phyloP scores from a whole-genome alignment of 2,888 invertebrate genomes.

The Malacosoma neustria region DNA sequence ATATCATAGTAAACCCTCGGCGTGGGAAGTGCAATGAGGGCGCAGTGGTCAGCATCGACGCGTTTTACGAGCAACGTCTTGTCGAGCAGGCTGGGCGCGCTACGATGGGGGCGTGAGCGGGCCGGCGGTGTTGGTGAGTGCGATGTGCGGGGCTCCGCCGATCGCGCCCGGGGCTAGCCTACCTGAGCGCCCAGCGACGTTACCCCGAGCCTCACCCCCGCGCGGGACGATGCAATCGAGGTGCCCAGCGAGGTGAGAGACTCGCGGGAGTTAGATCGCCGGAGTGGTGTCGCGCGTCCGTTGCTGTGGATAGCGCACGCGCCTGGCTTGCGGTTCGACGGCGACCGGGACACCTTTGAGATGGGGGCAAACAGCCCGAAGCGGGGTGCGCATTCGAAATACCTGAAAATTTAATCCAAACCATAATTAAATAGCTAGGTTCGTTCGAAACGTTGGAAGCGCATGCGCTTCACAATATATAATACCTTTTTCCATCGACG shows the following conservation, averaged over 20 bases:
- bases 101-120: constrained; percentile 39
- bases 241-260: constrained; percentile 83
- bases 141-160: constrained; percentile 52
- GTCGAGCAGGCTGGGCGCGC: constrained; percentile 55
- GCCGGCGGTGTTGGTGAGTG: constrained; percentile 33
- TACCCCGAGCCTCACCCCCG: constrained; percentile 84
- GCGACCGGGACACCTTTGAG: constrained; percentile 91
- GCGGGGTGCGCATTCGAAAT: constrained; percentile 93
- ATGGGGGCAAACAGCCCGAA: constrained; percentile 96
- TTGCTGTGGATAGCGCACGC: constrained; percentile 78
- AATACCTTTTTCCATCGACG: constrained; percentile 91
- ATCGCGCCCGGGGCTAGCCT: constrained; percentile 75
- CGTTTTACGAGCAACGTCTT: constrained; percentile 60
- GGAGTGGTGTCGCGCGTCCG: constrained; percentile 75
- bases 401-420: constrained; percentile 74
- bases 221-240: constrained; percentile 75
- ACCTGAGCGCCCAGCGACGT: constrained; percentile 80
- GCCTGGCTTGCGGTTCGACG: constrained; percentile 80
- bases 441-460: constrained; percentile 3
- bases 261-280: constrained; percentile 88
- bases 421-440: neutral
- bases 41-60: constrained; percentile 59
- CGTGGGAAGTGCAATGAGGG: constrained; percentile 59
- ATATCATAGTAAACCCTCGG: constrained; percentile 61
- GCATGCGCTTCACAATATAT: neutral